Base-by-base conservation (phyloP, 2,888 invertebrate genomes). In the Graphium colonna region DNA sequence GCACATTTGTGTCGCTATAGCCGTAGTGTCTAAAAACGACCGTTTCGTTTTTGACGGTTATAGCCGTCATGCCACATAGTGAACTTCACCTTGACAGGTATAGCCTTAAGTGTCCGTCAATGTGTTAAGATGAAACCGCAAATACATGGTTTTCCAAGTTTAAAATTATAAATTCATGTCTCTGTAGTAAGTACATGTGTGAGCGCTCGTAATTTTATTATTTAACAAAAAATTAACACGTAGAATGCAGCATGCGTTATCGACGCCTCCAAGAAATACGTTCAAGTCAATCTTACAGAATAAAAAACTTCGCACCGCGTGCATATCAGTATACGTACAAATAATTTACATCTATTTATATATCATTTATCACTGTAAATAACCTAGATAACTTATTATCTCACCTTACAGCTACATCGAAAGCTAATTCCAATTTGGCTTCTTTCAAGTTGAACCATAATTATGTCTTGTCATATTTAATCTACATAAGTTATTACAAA, bases 391-490 rank as follows among this genome's bases (percentile, higher is more conserved):
- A 76, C 60, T 60, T 59, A 51, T 65, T 66, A 67, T 57, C 52
- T 62, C 60, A 68, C 56, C 73, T 73, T 77, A 78, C 3, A 59
- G 59, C 69, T 80, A 77, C 42, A 46, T 67, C 63, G 71, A 85
- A 83, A 86, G 81, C 85, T 86, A 82, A 74, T 77, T 76, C 72
- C 80, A 73, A 84, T 89, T 89, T 89, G 89, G 89, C 89, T 89
- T 89, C 89, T 88, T 88, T 88, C 80, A 88, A 89, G 89, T 89
- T 88, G 89, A 89, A 89, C 87, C 75, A 79, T 75, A 79, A 75
- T 86, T 83, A 87, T 85, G 88, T 86, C 88, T 87, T 87, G 87
- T 77, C 63, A 69, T 71, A 72, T 75, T 65, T 64, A 62, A 69
- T 68, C 68, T 77, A 75, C 63, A 60, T 68, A 73, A 72, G 52